Conservation (phyloP, 1,140 invertebrate species). For the Leptonema lineaticorne region DNA sequence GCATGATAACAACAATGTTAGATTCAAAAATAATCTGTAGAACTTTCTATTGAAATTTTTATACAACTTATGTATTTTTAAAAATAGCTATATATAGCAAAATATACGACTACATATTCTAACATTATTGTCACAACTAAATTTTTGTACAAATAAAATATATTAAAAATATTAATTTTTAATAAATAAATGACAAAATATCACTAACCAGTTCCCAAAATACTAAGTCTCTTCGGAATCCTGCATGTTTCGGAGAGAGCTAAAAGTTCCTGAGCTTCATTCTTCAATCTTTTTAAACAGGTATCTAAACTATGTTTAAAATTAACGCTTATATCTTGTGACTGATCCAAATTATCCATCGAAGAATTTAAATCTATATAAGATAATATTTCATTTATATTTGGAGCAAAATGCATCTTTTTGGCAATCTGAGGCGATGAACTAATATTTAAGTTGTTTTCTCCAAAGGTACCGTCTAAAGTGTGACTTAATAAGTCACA, state of each 20-base stretch:
- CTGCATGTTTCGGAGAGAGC: slow-evolving; percentile 56
- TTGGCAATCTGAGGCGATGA: slow-evolving; percentile 47
- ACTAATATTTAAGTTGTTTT: slow-evolving; percentile 43
- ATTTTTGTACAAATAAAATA: neutral
- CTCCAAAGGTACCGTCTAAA: slow-evolving; percentile 1
- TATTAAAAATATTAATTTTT: neutral
- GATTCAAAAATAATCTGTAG: no score
- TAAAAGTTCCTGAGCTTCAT: slow-evolving; percentile 68
- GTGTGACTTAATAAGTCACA: neutral
- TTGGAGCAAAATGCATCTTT: slow-evolving; percentile 68
- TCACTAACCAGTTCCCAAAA: slow-evolving; percentile 34
- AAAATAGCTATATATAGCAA: no score
- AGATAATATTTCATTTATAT: slow-evolving; percentile 63
- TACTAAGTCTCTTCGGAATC: slow-evolving; percentile 37
- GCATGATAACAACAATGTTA: no score
- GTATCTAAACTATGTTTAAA: slow-evolving; percentile 62
- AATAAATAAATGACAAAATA: no score
- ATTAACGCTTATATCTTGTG: slow-evolving; percentile 58
- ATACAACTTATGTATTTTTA: no score
- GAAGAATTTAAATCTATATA: slow-evolving; percentile 59
- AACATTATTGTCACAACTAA: neutral
- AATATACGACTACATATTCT: neutral
- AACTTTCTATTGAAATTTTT: no score
- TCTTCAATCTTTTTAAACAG: slow-evolving; percentile 64
- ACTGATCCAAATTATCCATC: slow-evolving; percentile 42